Evolutionary conservation across 2,888 invertebrate genomes (phyloP).

Genomic region (Melanargia galathea): DNA sequence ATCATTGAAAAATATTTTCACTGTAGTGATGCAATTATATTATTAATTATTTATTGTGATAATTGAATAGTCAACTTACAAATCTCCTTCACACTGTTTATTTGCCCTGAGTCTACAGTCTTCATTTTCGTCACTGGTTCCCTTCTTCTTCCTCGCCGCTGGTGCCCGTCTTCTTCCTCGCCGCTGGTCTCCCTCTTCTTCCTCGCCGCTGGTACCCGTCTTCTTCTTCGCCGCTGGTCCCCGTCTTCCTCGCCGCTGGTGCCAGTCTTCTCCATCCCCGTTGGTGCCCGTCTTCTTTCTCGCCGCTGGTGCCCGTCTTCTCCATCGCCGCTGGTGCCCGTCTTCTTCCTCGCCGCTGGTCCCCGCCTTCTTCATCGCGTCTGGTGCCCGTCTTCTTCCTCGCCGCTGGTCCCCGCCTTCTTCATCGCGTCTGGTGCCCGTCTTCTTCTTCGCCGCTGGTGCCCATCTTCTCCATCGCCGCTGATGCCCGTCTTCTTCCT

Average conservation of each 20-base stretch:
- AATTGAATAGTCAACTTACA: too few species aligned
- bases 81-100: not conserved
- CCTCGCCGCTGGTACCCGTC: too few species aligned
- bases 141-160: not conserved
- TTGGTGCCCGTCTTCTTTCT: not conserved
- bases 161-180: not conserved
- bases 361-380: not conserved
- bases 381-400: too few species aligned
- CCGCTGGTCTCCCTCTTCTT: conserved; percentile 18
- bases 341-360: not conserved
- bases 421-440: not conserved
- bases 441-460: not conserved
- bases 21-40: too few species aligned
- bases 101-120: not conserved
- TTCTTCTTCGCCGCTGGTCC: not conserved
- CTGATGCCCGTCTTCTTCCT: too few species aligned
- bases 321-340: not conserved
- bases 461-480: too few species aligned
- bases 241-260: not conserved
- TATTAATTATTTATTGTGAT: too few species aligned
- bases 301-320: not conserved
- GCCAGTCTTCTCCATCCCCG: not conserved
- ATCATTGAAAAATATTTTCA: too few species aligned
- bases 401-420: not conserved
- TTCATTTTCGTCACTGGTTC: not conserved